phyloP scores from a whole-genome alignment of 2,888 invertebrate genomes.

The Cabera pusaria region DNA sequence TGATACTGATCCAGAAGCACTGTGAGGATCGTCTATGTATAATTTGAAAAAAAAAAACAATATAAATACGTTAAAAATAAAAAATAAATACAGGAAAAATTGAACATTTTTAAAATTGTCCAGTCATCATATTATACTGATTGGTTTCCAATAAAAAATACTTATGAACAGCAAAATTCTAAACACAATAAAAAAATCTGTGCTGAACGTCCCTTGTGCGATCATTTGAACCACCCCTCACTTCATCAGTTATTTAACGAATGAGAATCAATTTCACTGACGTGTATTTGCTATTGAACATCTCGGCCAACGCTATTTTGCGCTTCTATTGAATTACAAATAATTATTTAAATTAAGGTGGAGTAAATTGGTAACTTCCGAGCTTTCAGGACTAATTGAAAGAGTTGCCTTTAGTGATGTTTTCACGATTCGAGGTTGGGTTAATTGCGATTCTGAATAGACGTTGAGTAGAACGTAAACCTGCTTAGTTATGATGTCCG shows the following conservation, averaged over 20 bases:
- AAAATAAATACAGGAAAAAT: too few species aligned
- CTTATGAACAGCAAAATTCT: too few species aligned
- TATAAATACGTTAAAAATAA: too few species aligned
- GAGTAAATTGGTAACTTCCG: conserved; percentile 35
- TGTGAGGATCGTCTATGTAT: too few species aligned
- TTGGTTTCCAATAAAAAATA: too few species aligned
- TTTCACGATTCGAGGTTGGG: conserved; percentile 44
- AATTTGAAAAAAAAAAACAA: too few species aligned
- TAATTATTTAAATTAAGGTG: conserved; percentile 43
- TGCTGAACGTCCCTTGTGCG: conserved; percentile 15
- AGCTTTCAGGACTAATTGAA: conserved; percentile 35
- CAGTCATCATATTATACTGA: too few species aligned
- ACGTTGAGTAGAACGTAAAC: conserved; percentile 60
- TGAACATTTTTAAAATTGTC: too few species aligned
- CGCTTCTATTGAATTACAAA: conserved; percentile 39
- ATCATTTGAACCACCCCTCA: conserved; percentile 23
- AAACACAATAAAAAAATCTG: too few species aligned
- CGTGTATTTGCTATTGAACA: conserved; percentile 31
- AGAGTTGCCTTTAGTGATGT: conserved; percentile 42
- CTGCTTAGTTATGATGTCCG: conserved; percentile 61
- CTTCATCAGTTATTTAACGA: conserved; percentile 29
- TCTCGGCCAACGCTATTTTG: conserved; percentile 25
- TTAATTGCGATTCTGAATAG: conserved; percentile 72
- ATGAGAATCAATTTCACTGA: conserved; percentile 32
- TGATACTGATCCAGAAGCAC: too few species aligned